Evolutionary conservation across 2,888 invertebrate species (phyloP).

Genomic region (Scaptomyza caliginosa): DNA sequence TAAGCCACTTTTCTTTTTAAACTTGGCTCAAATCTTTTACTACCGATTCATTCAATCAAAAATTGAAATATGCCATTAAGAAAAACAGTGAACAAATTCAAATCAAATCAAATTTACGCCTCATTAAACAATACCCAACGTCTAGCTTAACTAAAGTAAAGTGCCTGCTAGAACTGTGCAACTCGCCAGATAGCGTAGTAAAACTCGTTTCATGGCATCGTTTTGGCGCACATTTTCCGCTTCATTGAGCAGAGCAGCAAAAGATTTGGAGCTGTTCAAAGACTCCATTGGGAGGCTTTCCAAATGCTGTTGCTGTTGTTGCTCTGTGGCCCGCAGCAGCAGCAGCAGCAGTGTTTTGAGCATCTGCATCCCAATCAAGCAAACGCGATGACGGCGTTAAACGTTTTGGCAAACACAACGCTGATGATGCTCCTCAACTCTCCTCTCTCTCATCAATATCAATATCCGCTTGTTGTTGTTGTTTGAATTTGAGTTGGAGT

Average conservation of each 20-base stretch:
- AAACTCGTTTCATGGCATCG: constrained; percentile 76
- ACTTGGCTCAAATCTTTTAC: neutral
- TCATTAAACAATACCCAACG: constrained; percentile 26
- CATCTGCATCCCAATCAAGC: constrained; percentile 74
- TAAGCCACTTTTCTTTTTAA: too few relatives aligned
- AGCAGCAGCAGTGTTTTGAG: constrained; percentile 41
- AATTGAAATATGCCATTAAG: constrained; percentile 8
- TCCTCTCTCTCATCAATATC: neutral
- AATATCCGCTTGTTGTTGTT: constrained; percentile 17
- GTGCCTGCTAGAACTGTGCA: constrained; percentile 17
- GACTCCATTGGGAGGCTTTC: constrained; percentile 42
- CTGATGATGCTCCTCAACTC: constrained; percentile 12
- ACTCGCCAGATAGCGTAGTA: constrained; percentile 18
- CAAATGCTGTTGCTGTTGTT: constrained; percentile 20
- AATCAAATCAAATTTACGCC: constrained; percentile 39
- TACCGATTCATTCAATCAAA: constrained; percentile 19
- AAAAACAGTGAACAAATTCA: constrained; percentile 1
- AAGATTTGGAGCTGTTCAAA: constrained; percentile 20
- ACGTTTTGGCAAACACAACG: constrained; percentile 77
- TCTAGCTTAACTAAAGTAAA: constrained; percentile 6
- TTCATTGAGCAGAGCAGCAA: constrained; percentile 59
- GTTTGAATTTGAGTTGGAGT: constrained; percentile 40
- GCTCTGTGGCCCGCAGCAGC: constrained; percentile 58
- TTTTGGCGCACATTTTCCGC: constrained; percentile 76
- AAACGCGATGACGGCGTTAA: constrained; percentile 70